phyloP scores from a whole-genome alignment of 2,797 vertebrate species.

The Masticophis lateralis region DNA sequence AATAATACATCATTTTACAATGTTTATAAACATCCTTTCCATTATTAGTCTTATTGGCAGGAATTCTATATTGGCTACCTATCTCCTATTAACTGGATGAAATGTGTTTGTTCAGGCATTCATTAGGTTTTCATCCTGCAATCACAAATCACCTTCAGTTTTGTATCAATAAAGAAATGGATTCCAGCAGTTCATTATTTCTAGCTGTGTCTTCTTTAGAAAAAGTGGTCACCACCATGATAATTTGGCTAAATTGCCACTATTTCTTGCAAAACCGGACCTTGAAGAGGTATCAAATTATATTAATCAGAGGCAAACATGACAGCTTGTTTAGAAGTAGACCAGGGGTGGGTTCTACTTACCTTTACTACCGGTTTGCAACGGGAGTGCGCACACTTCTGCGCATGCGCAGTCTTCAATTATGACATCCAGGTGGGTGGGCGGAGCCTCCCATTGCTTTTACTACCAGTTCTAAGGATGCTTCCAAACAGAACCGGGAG shows the following conservation, averaged over 20 bases:
- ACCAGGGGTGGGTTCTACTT: too few species aligned
- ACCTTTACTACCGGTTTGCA: too few species aligned
- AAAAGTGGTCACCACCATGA: background rate
- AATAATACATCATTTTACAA: background rate
- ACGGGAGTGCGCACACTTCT: too few species aligned
- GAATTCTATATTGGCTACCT: background rate
- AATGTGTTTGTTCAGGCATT: background rate
- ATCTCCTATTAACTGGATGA: background rate
- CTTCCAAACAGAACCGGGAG: too few species aligned
- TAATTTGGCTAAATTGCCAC: background rate
- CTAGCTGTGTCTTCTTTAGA: background rate
- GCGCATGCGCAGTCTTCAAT: too few species aligned
- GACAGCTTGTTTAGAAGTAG: too few species aligned
- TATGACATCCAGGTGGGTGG: too few species aligned
- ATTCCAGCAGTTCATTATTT: background rate
- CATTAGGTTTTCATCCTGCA: background rate
- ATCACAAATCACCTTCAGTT: background rate
- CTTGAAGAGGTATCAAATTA: background rate
- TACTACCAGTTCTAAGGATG: too few species aligned
- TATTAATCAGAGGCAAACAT: background rate
- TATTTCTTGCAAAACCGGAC: background rate
- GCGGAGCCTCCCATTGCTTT: too few species aligned
- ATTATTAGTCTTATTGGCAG: background rate
- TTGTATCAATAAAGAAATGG: background rate
- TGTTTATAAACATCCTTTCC: background rate